These are phyloP conservation scores for Sterrhoptilus dennistouni DNA, from an alignment of 2,113 vertebrate species.

Conservation along the genomic window DNA sequence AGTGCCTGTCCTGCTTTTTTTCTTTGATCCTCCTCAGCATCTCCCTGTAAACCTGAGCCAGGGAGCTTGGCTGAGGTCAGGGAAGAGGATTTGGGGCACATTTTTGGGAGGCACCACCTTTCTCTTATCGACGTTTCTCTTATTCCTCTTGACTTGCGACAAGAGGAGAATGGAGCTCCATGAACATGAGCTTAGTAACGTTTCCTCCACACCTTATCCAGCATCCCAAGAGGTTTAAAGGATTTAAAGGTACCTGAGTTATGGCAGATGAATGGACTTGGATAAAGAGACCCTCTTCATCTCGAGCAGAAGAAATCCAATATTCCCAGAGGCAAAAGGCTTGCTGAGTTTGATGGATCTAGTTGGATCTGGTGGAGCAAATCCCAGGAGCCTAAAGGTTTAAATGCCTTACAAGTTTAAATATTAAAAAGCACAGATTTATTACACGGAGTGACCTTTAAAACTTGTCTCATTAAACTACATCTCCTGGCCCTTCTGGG, in stretches of 20 bases:
- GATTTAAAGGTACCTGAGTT: not conserved
- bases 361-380: slow-evolving; percentile 47
- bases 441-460: slow-evolving; percentile 69
- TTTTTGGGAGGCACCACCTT: not conserved
- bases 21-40: not conserved
- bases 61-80: not conserved
- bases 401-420: slow-evolving; percentile 69
- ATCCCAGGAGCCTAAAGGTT: slow-evolving; percentile 60
- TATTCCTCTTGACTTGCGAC: not conserved
- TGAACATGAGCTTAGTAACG: not conserved
- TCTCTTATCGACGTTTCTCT: not conserved
- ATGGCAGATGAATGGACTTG: slow-evolving; percentile 19
- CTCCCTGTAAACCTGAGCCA: not conserved
- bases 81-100: not conserved
- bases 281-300: slow-evolving; percentile 26
- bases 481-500: slow-evolving; percentile 66
- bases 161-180: not conserved
- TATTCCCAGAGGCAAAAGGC: not conserved
- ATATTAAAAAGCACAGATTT: slow-evolving; percentile 65
- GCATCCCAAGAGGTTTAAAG: not conserved
- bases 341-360: slow-evolving; percentile 42
- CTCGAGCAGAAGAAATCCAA: slow-evolving; percentile 13
- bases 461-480: slow-evolving; percentile 71
- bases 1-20: not conserved
- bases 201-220: not conserved